Evolutionary conservation across 2,113 vertebrate species (phyloP), one percentile per base, ranked within the genome.

Genomic region (Rhinichthys klamathensis): DNA sequence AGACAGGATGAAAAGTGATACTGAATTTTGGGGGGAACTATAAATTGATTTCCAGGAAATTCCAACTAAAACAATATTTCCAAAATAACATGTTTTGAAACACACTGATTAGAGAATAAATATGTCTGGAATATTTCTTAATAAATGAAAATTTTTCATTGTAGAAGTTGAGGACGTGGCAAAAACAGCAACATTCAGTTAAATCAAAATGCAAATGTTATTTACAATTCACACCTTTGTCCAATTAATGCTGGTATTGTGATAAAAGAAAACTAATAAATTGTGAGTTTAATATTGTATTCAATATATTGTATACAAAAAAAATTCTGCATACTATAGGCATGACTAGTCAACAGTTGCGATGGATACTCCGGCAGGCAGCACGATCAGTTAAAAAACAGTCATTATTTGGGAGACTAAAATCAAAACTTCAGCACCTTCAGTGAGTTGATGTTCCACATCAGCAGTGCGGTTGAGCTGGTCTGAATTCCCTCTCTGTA

Each of bases 401-500:
- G 18, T 46, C 15, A 79, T 5, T n/a, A n/a, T 21, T 38, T 11
- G 12, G 8, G 32, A 80, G 4, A 27, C 58, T 15, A 44, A 25
- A 46, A 25, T 69, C 61, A 67, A 32, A 49, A 81, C 41, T 80
- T 49, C 46, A 46, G 65, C 44, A 81, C 60, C n/a, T 9, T 30
- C 15, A 46, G 65, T 72, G 65, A 72, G 51, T 72, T 35, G 23
- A 69, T 51, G n/a, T 16, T 81, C 18, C 49, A 60, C 72, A 85
- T 70, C 30, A 76, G 18, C 79, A 25, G 58, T 23, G 35, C 18
- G n/a, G 35, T 25, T 73, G 74, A 76, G 74, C 49, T 67, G 61
- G 41, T 81, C 79, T 81, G 80, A 18, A 30, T 81, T 81, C 3
- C 70, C 15, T 78, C 35, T 81, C 60, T 70, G n/a, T 82, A 49